phyloP scores from a whole-genome alignment of 2,888 invertebrate genomes.

The Drosophila paranaensis region DNA sequence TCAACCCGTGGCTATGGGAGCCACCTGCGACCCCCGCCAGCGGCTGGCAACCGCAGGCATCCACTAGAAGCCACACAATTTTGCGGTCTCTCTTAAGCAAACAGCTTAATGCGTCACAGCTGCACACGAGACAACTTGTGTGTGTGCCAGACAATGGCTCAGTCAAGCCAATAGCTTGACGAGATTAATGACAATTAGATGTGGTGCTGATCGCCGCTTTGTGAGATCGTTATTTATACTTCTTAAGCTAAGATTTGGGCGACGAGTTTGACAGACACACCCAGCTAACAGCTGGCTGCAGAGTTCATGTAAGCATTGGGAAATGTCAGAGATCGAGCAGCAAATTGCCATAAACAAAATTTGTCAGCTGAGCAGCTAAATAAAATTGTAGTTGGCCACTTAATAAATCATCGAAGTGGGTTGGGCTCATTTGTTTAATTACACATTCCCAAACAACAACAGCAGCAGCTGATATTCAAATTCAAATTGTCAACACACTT shows the following conservation, averaged over 20 bases:
- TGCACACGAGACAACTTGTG: constrained; percentile 19
- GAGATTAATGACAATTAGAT: constrained; percentile 65
- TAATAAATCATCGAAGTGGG: constrained; percentile 67
- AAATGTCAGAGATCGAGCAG: constrained; percentile 65
- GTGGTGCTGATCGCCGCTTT: constrained; percentile 42
- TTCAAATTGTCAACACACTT: constrained; percentile 45
- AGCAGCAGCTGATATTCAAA: constrained; percentile 41
- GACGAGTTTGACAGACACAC: constrained; percentile 49
- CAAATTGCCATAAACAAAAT: constrained; percentile 65
- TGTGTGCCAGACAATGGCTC: constrained; percentile 38
- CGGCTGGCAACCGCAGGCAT: constrained; percentile 28
- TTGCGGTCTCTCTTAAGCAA: constrained; percentile 45
- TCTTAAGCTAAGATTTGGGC: constrained; percentile 22
- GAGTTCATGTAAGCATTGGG: constrained; percentile 20
- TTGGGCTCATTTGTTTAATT: constrained; percentile 52
- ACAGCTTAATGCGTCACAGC: constrained; percentile 56
- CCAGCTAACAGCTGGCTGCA: constrained; percentile 31
- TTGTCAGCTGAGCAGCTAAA: constrained; percentile 55
- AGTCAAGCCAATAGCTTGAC: constrained; percentile 43
- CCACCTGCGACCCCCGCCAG: neutral
- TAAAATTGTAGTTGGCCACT: constrained; percentile 40
- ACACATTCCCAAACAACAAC: constrained; percentile 28
- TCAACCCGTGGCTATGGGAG: neutral
- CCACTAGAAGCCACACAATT: constrained; percentile 70
- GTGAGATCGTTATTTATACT: constrained; percentile 18